Conservation (phyloP, 92 coral and sea anemone genomes). For the Metridium senile region DNA sequence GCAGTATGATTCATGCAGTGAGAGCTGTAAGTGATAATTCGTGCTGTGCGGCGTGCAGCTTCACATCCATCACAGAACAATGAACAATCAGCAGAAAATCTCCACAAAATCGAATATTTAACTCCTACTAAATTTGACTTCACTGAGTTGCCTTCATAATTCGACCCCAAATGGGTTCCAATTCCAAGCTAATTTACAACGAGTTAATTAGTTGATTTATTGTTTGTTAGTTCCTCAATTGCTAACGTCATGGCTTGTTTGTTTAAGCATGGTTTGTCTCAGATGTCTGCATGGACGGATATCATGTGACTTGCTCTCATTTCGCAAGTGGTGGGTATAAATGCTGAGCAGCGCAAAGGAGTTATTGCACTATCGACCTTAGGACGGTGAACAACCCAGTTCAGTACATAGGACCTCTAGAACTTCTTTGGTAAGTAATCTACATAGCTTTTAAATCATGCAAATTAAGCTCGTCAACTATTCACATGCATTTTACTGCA, state of each 20-base stretch:
- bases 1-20: no score
- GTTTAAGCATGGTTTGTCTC: background rate
- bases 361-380: background rate
- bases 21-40: no score
- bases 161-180: background rate
- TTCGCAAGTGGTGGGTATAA: background rate
- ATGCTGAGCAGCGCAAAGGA: background rate
- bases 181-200: background rate
- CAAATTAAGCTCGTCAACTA: no score
- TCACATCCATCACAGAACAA: no score
- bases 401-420: background rate
- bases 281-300: background rate
- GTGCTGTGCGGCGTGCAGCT: no score
- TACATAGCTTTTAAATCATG: background rate
- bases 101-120: no score
- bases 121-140: no score
- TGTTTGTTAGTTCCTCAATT: background rate
- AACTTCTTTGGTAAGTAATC: background rate
- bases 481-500: no score
- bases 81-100: no score
- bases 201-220: background rate
- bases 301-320: background rate
- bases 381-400: background rate
- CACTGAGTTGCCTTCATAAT: no score
- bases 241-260: background rate